A percentile compares a stretch with the other conserved stretches of the same genome.
Evolutionary conservation across 2,113 vertebrate species (phyloP).

Genomic region (Copsychus sechellarum): DNA sequence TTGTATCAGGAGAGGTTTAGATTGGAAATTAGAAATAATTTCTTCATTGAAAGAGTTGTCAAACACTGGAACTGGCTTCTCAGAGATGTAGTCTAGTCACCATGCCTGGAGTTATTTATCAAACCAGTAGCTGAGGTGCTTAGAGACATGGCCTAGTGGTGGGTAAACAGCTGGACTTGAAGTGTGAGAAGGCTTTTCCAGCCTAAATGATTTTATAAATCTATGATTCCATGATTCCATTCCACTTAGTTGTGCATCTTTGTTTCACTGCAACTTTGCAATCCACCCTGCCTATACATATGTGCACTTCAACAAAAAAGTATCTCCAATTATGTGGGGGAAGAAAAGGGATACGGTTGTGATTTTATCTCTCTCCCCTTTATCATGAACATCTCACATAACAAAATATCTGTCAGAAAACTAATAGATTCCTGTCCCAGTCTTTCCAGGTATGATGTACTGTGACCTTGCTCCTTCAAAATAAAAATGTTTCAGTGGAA

Average conservation of each 20-base stretch:
- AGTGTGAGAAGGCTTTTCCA: background rate
- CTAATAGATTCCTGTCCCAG: background rate
- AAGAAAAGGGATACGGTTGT: background rate
- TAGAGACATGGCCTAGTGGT: background rate
- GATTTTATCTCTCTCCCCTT: background rate
- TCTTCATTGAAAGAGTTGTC: background rate
- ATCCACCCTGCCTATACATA: background rate
- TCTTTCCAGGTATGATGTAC: background rate
- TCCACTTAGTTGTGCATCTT: background rate
- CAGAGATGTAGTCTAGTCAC: background rate
- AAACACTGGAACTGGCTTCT: background rate
- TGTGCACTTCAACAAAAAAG: background rate
- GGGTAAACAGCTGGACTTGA: background rate
- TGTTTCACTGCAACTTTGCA: background rate
- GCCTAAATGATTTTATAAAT: background rate
- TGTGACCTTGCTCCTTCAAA: background rate
- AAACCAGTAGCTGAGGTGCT: background rate
- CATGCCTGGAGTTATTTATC: background rate
- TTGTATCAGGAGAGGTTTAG: background rate
- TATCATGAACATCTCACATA: background rate
- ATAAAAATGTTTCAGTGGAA: background rate
- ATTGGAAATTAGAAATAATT: background rate
- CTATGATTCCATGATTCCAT: background rate
- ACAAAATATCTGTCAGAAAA: background rate
- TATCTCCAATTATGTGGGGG: background rate